These are phyloP conservation scores for Tautogolabrus adspersus DNA, from an alignment of 2,113 vertebrate species.

Conservation along the genomic window DNA sequence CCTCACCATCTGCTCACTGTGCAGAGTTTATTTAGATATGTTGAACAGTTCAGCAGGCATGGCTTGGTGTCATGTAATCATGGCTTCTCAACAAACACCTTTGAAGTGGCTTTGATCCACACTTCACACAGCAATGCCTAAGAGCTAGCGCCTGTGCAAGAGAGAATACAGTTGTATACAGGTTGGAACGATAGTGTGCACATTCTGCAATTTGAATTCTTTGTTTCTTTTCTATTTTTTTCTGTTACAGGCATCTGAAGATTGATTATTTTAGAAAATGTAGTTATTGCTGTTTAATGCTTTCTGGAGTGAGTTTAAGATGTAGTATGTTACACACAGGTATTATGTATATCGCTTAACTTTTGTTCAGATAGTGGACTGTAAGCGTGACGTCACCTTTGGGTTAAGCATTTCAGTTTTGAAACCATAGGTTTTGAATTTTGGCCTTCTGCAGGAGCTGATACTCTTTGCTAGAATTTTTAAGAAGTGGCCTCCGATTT, in stretches of 20 bases:
- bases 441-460: too few species aligned
- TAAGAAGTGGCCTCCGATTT: too few species aligned
- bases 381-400: too few species aligned
- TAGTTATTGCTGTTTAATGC: background rate
- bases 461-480: too few species aligned
- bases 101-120: slow-evolving; percentile 52
- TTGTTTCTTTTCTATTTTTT: background rate
- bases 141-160: background rate
- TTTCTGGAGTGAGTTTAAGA: too few species aligned
- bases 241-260: background rate
- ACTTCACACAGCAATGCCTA: slow-evolving; percentile 43
- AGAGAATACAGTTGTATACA: background rate
- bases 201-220: background rate
- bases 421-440: too few species aligned
- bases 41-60: slow-evolving; percentile 39
- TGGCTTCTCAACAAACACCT: slow-evolving; percentile 52
- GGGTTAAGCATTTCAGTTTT: too few species aligned
- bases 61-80: slow-evolving; percentile 47
- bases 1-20: slow-evolving; percentile 4
- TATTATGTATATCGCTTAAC: too few species aligned
- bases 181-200: background rate
- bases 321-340: too few species aligned
- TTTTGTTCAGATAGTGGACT: too few species aligned
- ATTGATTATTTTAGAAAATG: background rate
- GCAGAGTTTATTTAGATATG: slow-evolving; percentile 44